Base-by-base conservation (phyloP, 2,113 vertebrate species). In the Picathartes gymnocephalus region DNA sequence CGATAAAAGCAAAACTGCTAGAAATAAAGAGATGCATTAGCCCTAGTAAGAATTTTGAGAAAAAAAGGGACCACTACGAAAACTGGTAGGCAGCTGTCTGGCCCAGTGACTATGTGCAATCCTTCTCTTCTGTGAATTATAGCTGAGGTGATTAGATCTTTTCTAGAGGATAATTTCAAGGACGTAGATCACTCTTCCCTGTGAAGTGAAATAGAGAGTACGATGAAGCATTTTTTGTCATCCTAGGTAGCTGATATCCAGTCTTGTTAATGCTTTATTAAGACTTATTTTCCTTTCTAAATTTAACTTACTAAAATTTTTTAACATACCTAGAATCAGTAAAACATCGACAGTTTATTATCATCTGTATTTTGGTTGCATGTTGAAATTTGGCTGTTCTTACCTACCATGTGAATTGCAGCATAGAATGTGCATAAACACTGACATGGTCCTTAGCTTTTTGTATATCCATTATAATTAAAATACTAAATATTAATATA, bases 341-440 rank as follows among this genome's bases (percentile, higher is more conserved):
- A 71, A 91, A 87, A 35, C 13, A 73, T 27, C 5, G 31, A 37
- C 31, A 50, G 25, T 68, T 58, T 66, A 66, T 58, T 42, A 37
- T 54, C 4, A 66, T 33, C 19, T 2, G 2, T 68, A 66, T 37
- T 81, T 86, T 1, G 11, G 16, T 53, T 0, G 0, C 10, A 48
- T 31, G 31, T 86, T 86, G 28, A 86, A 7, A 22, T 77, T 81
- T 77, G 11, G 11, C 42, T 31, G 22, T 17, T 84, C 39, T 35
- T 56, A 62, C 21, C 20, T 44, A 27, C 7, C 19, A 61, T 27
- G 17, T 54, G 37, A 90, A 76, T 82, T 76, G 15, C 23, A 82
- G 39, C 17, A 79, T 1, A 42, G 20, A 68, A 42, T 33, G 25
- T 22, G 13, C 15, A 53, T 33, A 50, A 66, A 69, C 22, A 69